These are phyloP conservation scores for Polylopha cassiicola DNA, from an alignment of 2,888 invertebrate genomes.

Conservation along the genomic window DNA sequence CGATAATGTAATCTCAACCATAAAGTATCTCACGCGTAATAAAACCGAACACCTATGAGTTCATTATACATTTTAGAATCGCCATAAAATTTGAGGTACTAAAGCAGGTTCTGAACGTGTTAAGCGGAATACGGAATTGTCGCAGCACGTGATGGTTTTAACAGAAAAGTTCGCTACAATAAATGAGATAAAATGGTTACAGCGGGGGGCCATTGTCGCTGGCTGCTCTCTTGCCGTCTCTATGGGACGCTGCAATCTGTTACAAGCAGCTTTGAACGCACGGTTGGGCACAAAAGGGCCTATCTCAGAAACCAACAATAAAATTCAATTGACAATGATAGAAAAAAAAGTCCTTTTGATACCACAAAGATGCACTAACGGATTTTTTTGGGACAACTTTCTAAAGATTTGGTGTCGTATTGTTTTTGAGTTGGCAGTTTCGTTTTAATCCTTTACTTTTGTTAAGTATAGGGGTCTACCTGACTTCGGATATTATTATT, in stretches of 20 bases:
- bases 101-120: neutral
- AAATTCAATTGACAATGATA: slow-evolving; percentile 75
- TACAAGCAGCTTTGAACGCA: slow-evolving; percentile 72
- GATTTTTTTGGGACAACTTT: slow-evolving; percentile 58
- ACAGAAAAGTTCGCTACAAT: slow-evolving; percentile 47
- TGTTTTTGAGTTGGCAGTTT: slow-evolving; percentile 57
- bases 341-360: slow-evolving; percentile 53
- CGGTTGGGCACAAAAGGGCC: slow-evolving; percentile 71
- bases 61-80: slow-evolving; percentile 11
- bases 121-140: neutral
- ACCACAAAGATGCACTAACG: slow-evolving; percentile 66
- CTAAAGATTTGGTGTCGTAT: slow-evolving; percentile 61
- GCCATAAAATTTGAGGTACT: too few relatives aligned
- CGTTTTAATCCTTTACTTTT: slow-evolving; percentile 45
- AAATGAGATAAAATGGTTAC: slow-evolving; percentile 64
- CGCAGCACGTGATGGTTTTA: slow-evolving; percentile 17
- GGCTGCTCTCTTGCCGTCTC: slow-evolving; percentile 59
- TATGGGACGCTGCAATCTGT: slow-evolving; percentile 42
- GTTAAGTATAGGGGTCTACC: slow-evolving; percentile 16
- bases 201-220: slow-evolving; percentile 65
- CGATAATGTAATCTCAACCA: slow-evolving; percentile 44
- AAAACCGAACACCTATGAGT: slow-evolving; percentile 27
- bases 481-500: slow-evolving; percentile 7
- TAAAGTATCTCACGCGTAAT: slow-evolving; percentile 34
- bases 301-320: slow-evolving; percentile 74